phyloP scores from a whole-genome alignment of 2,888 invertebrate genomes.

The Cosmia pyralina region DNA sequence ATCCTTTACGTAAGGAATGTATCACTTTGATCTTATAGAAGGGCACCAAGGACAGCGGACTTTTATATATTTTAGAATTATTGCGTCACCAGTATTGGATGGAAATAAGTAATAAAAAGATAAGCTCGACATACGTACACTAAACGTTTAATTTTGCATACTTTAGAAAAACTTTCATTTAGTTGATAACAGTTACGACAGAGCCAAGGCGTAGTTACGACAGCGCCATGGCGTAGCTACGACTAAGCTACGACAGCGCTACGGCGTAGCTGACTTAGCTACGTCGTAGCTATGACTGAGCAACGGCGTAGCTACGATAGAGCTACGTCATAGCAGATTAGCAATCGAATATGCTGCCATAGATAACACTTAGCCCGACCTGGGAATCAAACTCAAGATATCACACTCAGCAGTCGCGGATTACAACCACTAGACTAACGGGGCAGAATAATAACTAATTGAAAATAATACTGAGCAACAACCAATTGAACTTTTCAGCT shows the following conservation, averaged over 20 bases:
- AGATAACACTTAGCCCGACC: not conserved
- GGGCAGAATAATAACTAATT: no score
- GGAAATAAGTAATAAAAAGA: not conserved
- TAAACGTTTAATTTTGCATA: not conserved
- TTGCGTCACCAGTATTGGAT: not conserved
- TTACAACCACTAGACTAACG: not conserved
- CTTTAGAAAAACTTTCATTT: not conserved
- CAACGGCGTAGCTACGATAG: not conserved
- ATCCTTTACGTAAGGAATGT: slow-evolving; percentile 18
- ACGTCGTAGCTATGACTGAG: no score
- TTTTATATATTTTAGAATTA: slow-evolving; percentile 1
- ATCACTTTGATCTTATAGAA: slow-evolving; percentile 4
- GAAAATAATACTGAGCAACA: no score
- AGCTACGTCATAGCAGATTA: not conserved
- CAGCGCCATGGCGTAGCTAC: no score
- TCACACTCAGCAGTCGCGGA: not conserved
- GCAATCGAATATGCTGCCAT: not conserved
- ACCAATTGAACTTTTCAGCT: no score
- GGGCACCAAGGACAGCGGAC: not conserved
- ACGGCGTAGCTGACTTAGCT: no score
- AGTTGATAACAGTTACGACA: no score
- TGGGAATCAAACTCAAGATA: not conserved
- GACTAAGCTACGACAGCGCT: no score
- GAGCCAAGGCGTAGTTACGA: not conserved
- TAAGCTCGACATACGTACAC: not conserved